Evolutionary conservation across 2,113 vertebrate genomes (phyloP).

Genomic region (Pelvicachromis taeniatus): DNA sequence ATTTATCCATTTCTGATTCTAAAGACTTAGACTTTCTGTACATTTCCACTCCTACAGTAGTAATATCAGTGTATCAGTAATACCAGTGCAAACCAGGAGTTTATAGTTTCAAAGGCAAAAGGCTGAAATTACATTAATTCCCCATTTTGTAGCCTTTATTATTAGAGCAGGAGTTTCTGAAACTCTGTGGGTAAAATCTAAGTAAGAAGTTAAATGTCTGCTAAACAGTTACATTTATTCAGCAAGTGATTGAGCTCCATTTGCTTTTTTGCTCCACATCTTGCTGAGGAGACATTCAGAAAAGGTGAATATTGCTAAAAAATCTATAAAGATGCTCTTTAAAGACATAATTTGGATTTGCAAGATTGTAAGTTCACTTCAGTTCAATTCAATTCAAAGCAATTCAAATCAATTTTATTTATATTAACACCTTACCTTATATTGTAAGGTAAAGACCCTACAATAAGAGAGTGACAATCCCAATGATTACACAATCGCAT

Average conservation of each 20-base stretch:
- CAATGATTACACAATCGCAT: too few species aligned
- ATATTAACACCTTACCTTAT: too few species aligned
- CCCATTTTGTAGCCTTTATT: not conserved
- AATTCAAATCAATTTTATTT: too few species aligned
- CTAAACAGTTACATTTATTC: not conserved
- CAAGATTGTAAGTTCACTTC: too few species aligned
- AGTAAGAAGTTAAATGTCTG: not conserved
- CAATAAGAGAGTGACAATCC: too few species aligned
- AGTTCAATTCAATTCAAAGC: too few species aligned
- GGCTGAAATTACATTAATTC: not conserved
- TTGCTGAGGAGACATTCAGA: not conserved
- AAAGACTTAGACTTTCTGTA: not conserved
- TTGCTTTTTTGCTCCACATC: not conserved
- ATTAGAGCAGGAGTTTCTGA: not conserved
- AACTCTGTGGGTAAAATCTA: not conserved
- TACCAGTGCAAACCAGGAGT: not conserved
- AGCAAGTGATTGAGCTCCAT: not conserved
- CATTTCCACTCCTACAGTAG: not conserved
- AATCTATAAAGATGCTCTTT: not conserved
- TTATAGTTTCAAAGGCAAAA: not conserved
- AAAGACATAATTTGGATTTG: too few species aligned
- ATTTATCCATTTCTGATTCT: not conserved
- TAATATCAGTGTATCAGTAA: not conserved
- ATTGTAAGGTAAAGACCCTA: too few species aligned
- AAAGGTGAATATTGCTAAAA: not conserved